Evolutionary conservation across 2,888 invertebrate species (phyloP).

Genomic region (Eugnorisma glareosa): DNA sequence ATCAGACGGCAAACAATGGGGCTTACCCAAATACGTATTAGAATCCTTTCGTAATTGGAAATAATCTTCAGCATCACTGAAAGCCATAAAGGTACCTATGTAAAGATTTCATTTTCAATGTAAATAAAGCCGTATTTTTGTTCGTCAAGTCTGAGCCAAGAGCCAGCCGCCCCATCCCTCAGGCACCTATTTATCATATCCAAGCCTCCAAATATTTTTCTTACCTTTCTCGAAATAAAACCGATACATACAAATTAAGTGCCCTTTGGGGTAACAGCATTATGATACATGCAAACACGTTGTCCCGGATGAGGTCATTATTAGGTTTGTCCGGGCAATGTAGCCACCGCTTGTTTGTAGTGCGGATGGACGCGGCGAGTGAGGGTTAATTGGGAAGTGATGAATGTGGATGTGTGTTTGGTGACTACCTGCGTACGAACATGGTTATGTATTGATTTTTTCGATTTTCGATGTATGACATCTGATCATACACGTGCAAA

Average conservation of each 20-base stretch:
- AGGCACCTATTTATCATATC: slow-evolving; percentile 54
- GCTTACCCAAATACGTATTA: not conserved
- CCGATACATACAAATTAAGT: slow-evolving; percentile 56
- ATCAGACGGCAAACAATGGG: not conserved
- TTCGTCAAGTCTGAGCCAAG: slow-evolving; percentile 12
- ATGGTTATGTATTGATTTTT: slow-evolving; percentile 7
- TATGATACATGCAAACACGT: slow-evolving; percentile 47
- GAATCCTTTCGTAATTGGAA: slow-evolving; percentile 14
- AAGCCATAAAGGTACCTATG: slow-evolving; percentile 5
- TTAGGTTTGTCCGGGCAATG: slow-evolving; percentile 40
- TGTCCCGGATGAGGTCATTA: slow-evolving; percentile 42
- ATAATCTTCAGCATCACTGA: not conserved
- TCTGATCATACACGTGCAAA: not conserved
- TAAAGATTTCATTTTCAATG: slow-evolving; percentile 21
- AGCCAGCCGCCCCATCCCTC: slow-evolving; percentile 39
- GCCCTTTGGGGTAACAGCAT: slow-evolving; percentile 27
- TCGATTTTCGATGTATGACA: not conserved
- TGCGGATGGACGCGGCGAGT: not conserved
- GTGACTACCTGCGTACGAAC: not conserved
- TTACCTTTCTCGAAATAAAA: slow-evolving; percentile 42
- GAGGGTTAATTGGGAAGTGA: slow-evolving; percentile 10
- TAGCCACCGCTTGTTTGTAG: slow-evolving; percentile 28
- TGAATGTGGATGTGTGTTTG: not conserved
- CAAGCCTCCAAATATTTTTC: slow-evolving; percentile 49
- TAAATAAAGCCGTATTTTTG: slow-evolving; percentile 43